Evolutionary conservation across 2,113 vertebrate genomes (phyloP).

Genomic region (Sorex araneus): DNA sequence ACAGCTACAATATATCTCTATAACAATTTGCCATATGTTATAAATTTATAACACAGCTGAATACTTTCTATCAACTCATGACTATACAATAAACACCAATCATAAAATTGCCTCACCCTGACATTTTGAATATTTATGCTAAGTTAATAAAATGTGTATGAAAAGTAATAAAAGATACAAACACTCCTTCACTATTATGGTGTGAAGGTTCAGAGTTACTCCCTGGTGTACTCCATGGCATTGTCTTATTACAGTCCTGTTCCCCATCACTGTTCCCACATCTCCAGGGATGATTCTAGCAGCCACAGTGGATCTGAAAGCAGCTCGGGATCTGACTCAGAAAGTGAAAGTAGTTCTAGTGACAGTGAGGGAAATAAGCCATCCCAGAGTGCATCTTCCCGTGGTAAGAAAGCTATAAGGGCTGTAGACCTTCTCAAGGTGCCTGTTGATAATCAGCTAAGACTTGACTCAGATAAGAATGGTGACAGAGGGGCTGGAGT

Average conservation of each 20-base stretch:
- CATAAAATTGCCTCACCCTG: neutral
- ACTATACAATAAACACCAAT: neutral
- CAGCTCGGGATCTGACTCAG: conserved; percentile 98
- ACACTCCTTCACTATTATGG: no score
- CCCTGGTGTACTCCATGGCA: no score
- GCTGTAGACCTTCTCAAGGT: no score
- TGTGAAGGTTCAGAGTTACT: no score
- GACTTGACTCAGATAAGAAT: neutral
- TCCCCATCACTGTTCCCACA: no score
- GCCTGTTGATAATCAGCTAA: neutral
- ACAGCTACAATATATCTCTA: neutral
- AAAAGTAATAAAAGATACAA: conserved; percentile 1
- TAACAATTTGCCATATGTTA: neutral
- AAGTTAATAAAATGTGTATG: neutral
- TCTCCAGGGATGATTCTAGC: conserved; percentile 97
- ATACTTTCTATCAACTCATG: conserved; percentile 18
- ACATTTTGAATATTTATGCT: neutral
- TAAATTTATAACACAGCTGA: neutral
- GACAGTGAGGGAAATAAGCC: conserved; percentile 98
- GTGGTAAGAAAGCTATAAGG: conserved; percentile 94
- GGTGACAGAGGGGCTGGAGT: no score
- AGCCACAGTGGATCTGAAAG: conserved; percentile 98
- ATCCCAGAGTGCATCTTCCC: conserved; percentile 94
- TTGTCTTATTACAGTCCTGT: no score
- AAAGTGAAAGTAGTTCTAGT: conserved; percentile 98